phyloP scores from a whole-genome alignment of 2,888 invertebrate genomes.

The Melinaea marsaeus region DNA sequence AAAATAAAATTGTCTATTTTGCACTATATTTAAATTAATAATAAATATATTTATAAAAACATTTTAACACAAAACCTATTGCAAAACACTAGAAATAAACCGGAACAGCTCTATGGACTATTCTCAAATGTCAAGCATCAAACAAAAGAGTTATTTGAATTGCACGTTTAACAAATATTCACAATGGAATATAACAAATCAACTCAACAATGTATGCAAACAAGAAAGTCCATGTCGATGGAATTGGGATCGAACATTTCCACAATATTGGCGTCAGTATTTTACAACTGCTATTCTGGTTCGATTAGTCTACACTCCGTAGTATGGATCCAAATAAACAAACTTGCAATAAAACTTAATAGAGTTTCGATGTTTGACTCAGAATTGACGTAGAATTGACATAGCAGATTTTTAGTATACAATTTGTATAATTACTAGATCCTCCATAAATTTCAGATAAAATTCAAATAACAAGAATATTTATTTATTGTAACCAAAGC shows the following conservation, averaged over 20 bases:
- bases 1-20: too few species aligned
- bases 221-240: conserved; percentile 34
- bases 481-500: too few species aligned
- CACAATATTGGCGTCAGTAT: conserved; percentile 37
- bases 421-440: too few species aligned
- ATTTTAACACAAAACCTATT: too few species aligned
- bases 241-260: conserved; percentile 40
- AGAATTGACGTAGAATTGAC: too few species aligned
- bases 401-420: too few species aligned
- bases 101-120: not conserved
- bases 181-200: conserved; percentile 7
- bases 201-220: conserved; percentile 19
- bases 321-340: conserved; percentile 13
- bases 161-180: conserved; percentile 1
- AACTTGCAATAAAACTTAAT: conserved; percentile 10
- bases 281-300: conserved; percentile 37
- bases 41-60: too few species aligned
- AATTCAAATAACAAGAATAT: too few species aligned
- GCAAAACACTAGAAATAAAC: too few species aligned
- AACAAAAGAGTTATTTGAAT: conserved; percentile 3
- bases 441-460: too few species aligned
- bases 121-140: not conserved
- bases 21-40: too few species aligned
- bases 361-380: not conserved
- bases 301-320: conserved; percentile 15